A percentile compares a stretch with the other conserved stretches of the same genome.
Conservation (phyloP, 37 sponge, comb jelly and placozoan genomes). For the Diacarnus erythraeanus region DNA sequence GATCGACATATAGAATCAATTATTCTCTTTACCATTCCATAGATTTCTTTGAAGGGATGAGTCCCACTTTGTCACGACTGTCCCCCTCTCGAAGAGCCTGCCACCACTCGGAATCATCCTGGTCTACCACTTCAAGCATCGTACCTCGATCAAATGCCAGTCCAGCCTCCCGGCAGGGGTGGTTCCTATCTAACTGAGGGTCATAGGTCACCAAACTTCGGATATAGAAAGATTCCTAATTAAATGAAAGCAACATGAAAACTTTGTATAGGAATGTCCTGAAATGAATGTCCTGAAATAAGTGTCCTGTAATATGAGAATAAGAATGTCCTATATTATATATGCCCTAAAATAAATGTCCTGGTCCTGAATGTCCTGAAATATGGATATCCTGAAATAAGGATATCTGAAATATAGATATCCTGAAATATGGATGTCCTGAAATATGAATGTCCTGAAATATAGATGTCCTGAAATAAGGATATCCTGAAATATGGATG, state of each 20-base stretch:
- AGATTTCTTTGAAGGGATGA: conserved; percentile 56
- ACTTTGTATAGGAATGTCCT: too few relatives aligned
- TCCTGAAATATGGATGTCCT: too few relatives aligned
- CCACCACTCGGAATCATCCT: conserved; percentile 88
- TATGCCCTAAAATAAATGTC: too few relatives aligned
- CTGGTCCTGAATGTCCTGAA: too few relatives aligned
- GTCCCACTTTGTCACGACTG: conserved; percentile 31
- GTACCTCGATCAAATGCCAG: conserved; percentile 61
- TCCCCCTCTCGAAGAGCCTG: conserved; percentile 60
- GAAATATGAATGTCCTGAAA: too few relatives aligned
- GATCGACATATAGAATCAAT: background rate
- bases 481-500: too few relatives aligned
- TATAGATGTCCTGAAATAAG: too few relatives aligned
- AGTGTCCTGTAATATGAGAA: too few relatives aligned
- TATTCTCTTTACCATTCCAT: conserved; percentile 35
- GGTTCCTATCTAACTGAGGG: conserved; percentile 33
- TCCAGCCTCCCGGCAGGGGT: conserved; percentile 78
- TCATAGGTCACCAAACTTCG: conserved; percentile 65
- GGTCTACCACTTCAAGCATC: conserved; percentile 63
- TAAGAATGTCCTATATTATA: too few relatives aligned
- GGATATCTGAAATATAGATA: too few relatives aligned
- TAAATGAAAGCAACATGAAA: background rate
- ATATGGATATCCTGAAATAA: too few relatives aligned
- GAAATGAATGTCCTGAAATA: too few relatives aligned
- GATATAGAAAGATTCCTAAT: conserved; percentile 27